These are phyloP conservation scores for Atta colombica DNA, from an alignment of 1,140 invertebrate species.

Conservation along the genomic window DNA sequence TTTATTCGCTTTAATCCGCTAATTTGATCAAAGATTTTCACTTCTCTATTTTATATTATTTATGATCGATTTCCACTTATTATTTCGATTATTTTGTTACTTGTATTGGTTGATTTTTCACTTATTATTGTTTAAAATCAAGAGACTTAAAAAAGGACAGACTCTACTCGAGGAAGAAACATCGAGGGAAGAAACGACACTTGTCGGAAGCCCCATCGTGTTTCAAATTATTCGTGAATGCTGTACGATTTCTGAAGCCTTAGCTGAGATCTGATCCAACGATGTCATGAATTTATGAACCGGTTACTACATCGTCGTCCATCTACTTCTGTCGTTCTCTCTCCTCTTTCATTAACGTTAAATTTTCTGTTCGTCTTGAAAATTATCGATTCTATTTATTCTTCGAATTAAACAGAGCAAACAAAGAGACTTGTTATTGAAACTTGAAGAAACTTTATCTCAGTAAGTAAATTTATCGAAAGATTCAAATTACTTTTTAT, in stretches of 20 bases:
- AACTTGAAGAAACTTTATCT: slow-evolving; percentile 17
- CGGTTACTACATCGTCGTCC: slow-evolving; percentile 73
- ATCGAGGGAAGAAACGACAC: slow-evolving; percentile 35
- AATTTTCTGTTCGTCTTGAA: not conserved
- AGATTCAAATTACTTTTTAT: slow-evolving; percentile 23
- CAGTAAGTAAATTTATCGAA: slow-evolving; percentile 17
- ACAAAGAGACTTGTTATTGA: not conserved
- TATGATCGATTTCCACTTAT: too few species aligned
- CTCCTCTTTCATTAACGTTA: slow-evolving; percentile 4
- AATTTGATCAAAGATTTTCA: too few species aligned
- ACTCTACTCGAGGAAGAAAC: not conserved
- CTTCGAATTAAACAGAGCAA: not conserved
- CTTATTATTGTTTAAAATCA: slow-evolving; percentile 5
- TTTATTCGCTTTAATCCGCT: too few species aligned
- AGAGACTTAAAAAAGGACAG: slow-evolving; percentile 30
- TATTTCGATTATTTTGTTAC: too few species aligned
- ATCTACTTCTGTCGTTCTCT: not conserved
- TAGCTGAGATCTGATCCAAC: slow-evolving; percentile 79
- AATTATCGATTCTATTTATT: not conserved
- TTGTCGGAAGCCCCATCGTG: slow-evolving; percentile 78
- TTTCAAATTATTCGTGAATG: slow-evolving; percentile 85
- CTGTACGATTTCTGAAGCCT: slow-evolving; percentile 86
- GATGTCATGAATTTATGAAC: slow-evolving; percentile 78
- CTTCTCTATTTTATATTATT: too few species aligned
- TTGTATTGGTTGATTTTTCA: too few species aligned